Conservation (phyloP, 2,797 vertebrate species). For the Pipistrellus nathusii region DNA sequence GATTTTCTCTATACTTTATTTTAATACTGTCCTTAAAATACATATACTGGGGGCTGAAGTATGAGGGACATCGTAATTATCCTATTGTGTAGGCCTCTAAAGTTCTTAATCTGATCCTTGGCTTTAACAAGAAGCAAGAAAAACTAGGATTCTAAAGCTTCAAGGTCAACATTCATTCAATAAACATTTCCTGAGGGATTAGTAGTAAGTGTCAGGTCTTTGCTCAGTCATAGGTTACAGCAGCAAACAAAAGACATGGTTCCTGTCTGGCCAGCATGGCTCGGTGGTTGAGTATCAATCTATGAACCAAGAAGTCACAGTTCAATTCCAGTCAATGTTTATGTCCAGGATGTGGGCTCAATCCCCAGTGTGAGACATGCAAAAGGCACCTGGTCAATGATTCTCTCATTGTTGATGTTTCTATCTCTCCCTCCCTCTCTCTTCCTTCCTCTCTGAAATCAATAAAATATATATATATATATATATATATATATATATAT, state of each 20-base stretch:
- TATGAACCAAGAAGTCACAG: too few relatives aligned
- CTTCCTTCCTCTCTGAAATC: too few relatives aligned
- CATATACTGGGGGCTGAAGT: background rate
- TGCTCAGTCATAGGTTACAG: conserved; percentile 41
- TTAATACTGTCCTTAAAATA: conserved; percentile 39
- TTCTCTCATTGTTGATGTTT: too few relatives aligned
- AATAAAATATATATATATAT: too few relatives aligned
- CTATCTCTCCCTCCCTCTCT: too few relatives aligned
- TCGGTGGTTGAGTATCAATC: too few relatives aligned
- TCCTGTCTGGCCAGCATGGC: background rate
- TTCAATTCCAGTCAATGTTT: too few relatives aligned
- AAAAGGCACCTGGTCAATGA: too few relatives aligned
- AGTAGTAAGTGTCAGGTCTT: conserved; percentile 8
- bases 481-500: too few relatives aligned
- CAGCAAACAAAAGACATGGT: conserved; percentile 2
- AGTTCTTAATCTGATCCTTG: conserved; percentile 28
- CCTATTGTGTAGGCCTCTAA: background rate
- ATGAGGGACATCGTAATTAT: background rate
- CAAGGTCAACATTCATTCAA: conserved; percentile 42
- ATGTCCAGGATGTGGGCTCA: too few relatives aligned
- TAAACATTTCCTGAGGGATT: conserved; percentile 47
- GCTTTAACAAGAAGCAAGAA: background rate
- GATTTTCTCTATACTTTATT: conserved; percentile 45
- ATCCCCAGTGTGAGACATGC: too few relatives aligned
- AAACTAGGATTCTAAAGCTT: conserved; percentile 49